Evolutionary conservation across 2,797 vertebrate species (phyloP), one percentile per base, ranked within the genome.

Genomic region (Pagetopsis macropterus): DNA sequence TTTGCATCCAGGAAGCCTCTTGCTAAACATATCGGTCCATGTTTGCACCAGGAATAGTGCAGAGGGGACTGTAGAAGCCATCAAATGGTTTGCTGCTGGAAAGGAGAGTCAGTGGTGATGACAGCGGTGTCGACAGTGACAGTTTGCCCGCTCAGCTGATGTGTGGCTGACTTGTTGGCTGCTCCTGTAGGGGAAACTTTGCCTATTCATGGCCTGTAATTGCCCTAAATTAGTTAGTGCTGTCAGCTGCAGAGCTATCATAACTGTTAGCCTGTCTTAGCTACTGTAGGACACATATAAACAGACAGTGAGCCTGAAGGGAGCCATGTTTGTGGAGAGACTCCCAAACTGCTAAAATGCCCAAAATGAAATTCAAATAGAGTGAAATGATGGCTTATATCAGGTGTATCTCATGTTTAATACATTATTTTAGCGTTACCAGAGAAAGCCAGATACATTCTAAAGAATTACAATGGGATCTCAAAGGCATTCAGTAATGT

Each of bases 11-110:
- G 80, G 81, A 81, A 85, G 75, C 70, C 73, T 69, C 77, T 78
- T 54, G 85, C 86, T 91, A 88, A 88, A 91, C 86, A 86, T 89
- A 89, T 79, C 82, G n/a, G 72, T 69, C 78, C 67, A 56, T 86
- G 81, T 83, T 79, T 77, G 80, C 72, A 80, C 74, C 81, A 84
- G 76, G 84, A 89, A 91, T 87, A 88, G 88, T 83, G 79, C 66
- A 67, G 60, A 43, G 62, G 52, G 23, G 59, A 48, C 68, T 15
- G 65, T 21, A 65, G 58, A 55, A 52, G 74, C 71, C 67, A 62
- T 57, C 76, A 79, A 83, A 72, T 75, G 81, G 66, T 74, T 58
- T 43, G 70, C 55, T 69, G 73, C 57, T 58, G 78, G 70, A 75
- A 60, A 72, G 70, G 63, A 72, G 81, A 65, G 82, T 62, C 74